Conservation (phyloP, 2,888 invertebrate genomes). For the Amphipyra berbera region DNA sequence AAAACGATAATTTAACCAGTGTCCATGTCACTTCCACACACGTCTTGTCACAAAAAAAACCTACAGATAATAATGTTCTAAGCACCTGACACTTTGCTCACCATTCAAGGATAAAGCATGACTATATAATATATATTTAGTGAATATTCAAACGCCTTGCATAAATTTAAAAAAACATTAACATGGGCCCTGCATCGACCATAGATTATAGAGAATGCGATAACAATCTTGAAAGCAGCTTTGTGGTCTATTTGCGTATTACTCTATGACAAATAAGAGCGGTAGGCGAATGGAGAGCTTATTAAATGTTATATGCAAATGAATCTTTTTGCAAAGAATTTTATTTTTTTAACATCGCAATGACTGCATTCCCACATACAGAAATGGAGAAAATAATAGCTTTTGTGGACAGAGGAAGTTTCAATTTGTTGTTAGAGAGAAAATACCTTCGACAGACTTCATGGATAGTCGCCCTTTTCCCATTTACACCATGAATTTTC, state of each 20-base stretch:
- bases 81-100: background rate
- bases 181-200: constrained; percentile 29
- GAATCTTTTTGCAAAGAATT: constrained; percentile 9
- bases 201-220: constrained; percentile 50
- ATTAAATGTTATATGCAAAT: constrained; percentile 32
- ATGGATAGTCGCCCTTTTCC: no score
- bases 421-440: no score
- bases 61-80: background rate
- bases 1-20: constrained; percentile 1
- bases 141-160: constrained; percentile 46
- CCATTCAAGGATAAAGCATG: background rate
- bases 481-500: no score
- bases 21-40: background rate
- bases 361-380: no score
- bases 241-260: constrained; percentile 48
- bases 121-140: background rate
- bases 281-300: constrained; percentile 19
- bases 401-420: no score
- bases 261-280: constrained; percentile 42
- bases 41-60: background rate
- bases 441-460: no score
- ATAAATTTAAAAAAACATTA: constrained; percentile 51
- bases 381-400: no score
- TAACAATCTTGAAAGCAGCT: constrained; percentile 40
- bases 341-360: background rate